Evolutionary conservation across 2,113 vertebrate species (phyloP).

Genomic region (Hiodon alosoides): DNA sequence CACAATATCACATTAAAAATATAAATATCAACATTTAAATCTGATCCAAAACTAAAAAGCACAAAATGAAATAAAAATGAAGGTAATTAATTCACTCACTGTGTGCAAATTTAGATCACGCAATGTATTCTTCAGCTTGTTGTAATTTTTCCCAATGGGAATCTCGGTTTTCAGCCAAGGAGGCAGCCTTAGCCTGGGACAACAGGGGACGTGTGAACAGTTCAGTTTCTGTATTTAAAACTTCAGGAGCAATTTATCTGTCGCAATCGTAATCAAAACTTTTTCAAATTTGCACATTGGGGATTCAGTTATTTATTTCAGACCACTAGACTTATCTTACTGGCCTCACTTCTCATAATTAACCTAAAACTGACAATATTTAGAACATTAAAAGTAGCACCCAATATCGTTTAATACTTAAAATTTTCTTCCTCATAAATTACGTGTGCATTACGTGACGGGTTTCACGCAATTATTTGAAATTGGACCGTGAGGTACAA

Average conservation of each 20-base stretch:
- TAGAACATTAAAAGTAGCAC: too few relatives aligned
- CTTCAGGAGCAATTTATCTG: background rate
- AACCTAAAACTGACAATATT: too few relatives aligned
- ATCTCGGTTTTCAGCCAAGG: conserved; percentile 96
- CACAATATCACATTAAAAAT: background rate
- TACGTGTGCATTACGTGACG: too few relatives aligned
- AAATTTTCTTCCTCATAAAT: too few relatives aligned
- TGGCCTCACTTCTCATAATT: too few relatives aligned
- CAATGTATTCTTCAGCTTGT: conserved; percentile 85
- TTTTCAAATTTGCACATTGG: too few relatives aligned
- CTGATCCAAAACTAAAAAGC: background rate
- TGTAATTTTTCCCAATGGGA: conserved; percentile 92
- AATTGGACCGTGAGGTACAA: too few relatives aligned
- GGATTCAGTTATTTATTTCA: too few relatives aligned
- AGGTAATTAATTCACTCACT: conserved; percentile 55
- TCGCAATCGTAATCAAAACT: too few relatives aligned
- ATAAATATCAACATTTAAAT: background rate
- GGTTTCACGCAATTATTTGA: too few relatives aligned
- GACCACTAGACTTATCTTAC: too few relatives aligned
- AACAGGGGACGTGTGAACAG: conserved; percentile 5
- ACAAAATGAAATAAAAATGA: background rate
- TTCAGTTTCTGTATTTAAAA: background rate
- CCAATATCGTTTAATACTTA: too few relatives aligned
- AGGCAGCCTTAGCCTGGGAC: conserved; percentile 79
- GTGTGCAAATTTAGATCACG: conserved; percentile 90